Evolutionary conservation across 1,140 invertebrate species (phyloP), one percentile per base, ranked within the genome.

Genomic region (Drosophila nannoptera): DNA sequence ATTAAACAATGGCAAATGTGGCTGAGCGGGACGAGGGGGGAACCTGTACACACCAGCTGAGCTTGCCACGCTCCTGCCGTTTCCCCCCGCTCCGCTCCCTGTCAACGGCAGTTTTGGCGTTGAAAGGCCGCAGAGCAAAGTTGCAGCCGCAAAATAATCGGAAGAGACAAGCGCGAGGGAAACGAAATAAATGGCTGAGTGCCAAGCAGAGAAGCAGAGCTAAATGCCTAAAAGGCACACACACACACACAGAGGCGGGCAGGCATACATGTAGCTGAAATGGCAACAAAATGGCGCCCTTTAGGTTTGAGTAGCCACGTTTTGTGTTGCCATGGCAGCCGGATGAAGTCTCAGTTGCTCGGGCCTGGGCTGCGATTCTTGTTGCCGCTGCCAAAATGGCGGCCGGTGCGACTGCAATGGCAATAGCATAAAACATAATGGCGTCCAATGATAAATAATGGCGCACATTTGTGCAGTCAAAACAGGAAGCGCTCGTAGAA

Each of bases 271-370:
- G 31, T 9, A 43, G 5, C 45, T 33, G 9, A 45, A 32, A 52
- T 54, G 59, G 59, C 48, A 64, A 63, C 71, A 73, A 73, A 73
- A 73, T 69, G 71, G 71, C 71, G 71, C 45, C 70, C 29, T 54
- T 59, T 58, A 36, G 40, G 43, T 56, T 56, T 56, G 42, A 56
- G 54, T 56, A 56, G 54, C 54, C 54, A 33, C 40, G 40, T 56
- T 56, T 56, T 45, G 70, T 69, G 70, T 69, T 73, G 53, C 67
- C 60, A 73, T 69, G 71, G 66, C 59, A 69, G 60, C 60, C 69
- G 52, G 69, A 72, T 72, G 40, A 67, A 60, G 55, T 40, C 7
- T 6, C 29, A n/a, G 22, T 32, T 22, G 5, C 42, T 22, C 48
- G 5, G 36, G 9, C 14, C 4, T 36, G 14, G 16, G 7, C 42